Conservation (phyloP, 2,888 invertebrate species). For the Theodoxus fluviatilis region DNA sequence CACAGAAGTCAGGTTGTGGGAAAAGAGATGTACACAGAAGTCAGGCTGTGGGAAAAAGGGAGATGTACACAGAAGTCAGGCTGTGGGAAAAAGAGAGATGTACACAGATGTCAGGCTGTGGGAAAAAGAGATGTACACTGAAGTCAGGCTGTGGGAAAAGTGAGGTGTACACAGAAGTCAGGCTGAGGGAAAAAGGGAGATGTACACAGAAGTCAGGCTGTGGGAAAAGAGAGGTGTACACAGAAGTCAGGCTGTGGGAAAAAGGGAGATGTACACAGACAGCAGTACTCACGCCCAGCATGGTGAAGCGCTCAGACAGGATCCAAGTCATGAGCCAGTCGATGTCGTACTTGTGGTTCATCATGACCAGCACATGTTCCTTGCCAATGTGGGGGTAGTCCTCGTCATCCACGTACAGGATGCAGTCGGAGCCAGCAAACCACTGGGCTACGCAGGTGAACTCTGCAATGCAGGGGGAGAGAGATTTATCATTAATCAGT, state of each 20-base stretch:
- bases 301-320: conserved; percentile 79
- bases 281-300: conserved; percentile 80
- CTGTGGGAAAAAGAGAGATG: not conserved
- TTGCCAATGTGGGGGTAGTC: conserved; percentile 75
- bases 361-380: conserved; percentile 86
- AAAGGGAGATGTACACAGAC: no score
- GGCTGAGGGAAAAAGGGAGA: not conserved
- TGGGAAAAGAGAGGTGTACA: no score
- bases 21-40: no score
- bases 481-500: not conserved
- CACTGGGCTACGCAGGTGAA: conserved; percentile 90
- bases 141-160: not conserved
- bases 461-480: conserved; percentile 72
- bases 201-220: not conserved
- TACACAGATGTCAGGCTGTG: not conserved
- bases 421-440: conserved; percentile 83
- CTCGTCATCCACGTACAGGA: conserved; percentile 77
- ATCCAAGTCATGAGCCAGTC: conserved; percentile 97
- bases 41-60: no score
- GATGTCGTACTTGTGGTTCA: conserved; percentile 95
- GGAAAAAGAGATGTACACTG: not conserved
- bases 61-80: no score
- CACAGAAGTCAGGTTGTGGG: no score
- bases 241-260: no score
- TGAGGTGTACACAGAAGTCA: not conserved